These are phyloP conservation scores for Bathynomus jamesi DNA, from an alignment of 1,140 invertebrate species.

Conservation along the genomic window DNA sequence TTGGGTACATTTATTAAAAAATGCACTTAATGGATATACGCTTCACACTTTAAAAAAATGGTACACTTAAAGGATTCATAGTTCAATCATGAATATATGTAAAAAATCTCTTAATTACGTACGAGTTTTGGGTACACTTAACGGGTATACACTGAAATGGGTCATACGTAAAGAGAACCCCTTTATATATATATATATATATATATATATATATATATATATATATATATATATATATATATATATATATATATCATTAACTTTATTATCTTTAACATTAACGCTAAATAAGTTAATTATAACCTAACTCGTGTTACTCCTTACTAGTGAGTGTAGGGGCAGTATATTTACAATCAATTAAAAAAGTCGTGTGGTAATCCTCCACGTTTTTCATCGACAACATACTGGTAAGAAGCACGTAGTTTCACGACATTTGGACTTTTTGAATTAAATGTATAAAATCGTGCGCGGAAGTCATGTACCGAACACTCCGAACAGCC, in stretches of 20 bases:
- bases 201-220: constrained; percentile 14
- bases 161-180: not conserved
- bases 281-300: not conserved
- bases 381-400: not conserved
- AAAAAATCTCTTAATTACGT: not conserved
- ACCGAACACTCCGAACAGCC: too few species aligned
- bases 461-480: too few species aligned
- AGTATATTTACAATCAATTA: not conserved
- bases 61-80: not conserved
- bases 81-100: not conserved
- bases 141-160: not conserved
- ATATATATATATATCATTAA: not conserved
- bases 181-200: constrained; percentile 8
- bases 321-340: too few species aligned
- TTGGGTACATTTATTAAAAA: too few species aligned
- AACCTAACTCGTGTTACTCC: not conserved
- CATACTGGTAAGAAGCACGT: not conserved
- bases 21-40: too few species aligned
- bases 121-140: too few species aligned
- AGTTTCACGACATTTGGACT: not conserved
- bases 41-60: too few species aligned
- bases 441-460: too few species aligned
- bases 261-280: not conserved
- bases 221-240: constrained; percentile 1
- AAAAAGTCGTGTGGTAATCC: not conserved